Percentiles rank a stretch among this genome's conserved stretches.
These are phyloP conservation scores for Limnephilus auricula DNA, from an alignment of 2,888 invertebrate species.

Conservation along the genomic window DNA sequence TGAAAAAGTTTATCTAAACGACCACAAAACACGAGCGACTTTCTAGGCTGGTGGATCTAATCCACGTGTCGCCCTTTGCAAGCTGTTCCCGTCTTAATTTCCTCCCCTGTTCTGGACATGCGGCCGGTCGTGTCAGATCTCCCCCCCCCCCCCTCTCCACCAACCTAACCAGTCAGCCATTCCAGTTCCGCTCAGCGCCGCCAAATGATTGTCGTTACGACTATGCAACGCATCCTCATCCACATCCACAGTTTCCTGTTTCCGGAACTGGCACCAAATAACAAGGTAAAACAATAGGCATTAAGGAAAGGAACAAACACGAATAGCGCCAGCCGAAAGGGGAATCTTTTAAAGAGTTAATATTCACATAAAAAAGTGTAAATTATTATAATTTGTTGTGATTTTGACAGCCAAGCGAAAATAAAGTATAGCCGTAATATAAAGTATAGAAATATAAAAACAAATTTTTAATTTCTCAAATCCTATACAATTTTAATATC, in stretches of 20 bases:
- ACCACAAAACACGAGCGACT: conserved; percentile 37
- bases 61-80: conserved; percentile 44
- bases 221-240: neutral
- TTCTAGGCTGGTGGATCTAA: conserved; percentile 32
- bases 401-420: no score
- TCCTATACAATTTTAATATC: no score
- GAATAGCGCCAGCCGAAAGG: neutral
- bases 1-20: conserved; percentile 32
- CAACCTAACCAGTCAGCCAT: neutral
- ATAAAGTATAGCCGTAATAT: no score
- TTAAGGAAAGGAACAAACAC: neutral
- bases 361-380: no score
- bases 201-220: conserved; percentile 19
- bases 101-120: conserved; percentile 14
- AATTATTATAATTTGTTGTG: no score
- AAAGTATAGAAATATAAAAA: no score
- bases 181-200: neutral
- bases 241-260: conserved; percentile 3
- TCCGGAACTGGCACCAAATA: neutral
- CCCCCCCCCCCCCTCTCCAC: neutral
- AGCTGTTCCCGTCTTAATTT: conserved; percentile 30
- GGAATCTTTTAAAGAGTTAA: neutral
- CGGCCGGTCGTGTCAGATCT: conserved; percentile 16
- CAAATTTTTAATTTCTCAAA: no score
- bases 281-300: neutral